Evolutionary conservation across 2,113 vertebrate genomes (phyloP).

Genomic region (Vidua macroura): DNA sequence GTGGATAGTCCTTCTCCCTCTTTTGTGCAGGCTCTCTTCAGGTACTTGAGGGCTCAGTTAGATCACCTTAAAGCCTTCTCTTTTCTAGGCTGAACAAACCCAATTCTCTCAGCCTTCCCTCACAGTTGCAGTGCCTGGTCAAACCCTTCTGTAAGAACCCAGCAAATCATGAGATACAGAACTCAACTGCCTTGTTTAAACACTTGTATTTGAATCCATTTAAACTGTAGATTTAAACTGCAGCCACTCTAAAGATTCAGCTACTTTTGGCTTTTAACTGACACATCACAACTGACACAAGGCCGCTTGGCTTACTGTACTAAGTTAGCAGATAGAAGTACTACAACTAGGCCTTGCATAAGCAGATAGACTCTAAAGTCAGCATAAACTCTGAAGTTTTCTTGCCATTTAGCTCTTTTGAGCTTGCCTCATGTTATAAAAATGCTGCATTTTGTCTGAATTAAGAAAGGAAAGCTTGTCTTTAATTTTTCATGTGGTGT

Average conservation of each 20-base stretch:
- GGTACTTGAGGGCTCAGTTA: background rate
- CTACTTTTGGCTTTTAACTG: background rate
- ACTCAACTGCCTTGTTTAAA: background rate
- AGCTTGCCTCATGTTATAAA: background rate
- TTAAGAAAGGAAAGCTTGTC: background rate
- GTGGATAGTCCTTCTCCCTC: background rate
- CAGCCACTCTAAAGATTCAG: background rate
- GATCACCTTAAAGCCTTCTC: background rate
- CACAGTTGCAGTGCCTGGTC: background rate
- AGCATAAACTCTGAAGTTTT: background rate
- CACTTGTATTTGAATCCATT: background rate
- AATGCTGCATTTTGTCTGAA: background rate
- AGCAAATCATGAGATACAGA: background rate
- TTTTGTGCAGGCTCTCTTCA: background rate
- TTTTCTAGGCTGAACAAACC: background rate
- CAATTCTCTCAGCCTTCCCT: background rate
- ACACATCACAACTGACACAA: background rate
- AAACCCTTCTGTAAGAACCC: background rate
- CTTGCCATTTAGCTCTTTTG: background rate
- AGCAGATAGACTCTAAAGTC: background rate
- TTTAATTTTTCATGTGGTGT: background rate
- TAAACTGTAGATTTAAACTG: background rate
- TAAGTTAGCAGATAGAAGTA: background rate
- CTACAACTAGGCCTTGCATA: background rate
- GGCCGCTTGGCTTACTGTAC: background rate